Evolutionary conservation across 2,797 vertebrate species (phyloP), one percentile per base, ranked within the genome.

Genomic region (Protosalanx chinensis): DNA sequence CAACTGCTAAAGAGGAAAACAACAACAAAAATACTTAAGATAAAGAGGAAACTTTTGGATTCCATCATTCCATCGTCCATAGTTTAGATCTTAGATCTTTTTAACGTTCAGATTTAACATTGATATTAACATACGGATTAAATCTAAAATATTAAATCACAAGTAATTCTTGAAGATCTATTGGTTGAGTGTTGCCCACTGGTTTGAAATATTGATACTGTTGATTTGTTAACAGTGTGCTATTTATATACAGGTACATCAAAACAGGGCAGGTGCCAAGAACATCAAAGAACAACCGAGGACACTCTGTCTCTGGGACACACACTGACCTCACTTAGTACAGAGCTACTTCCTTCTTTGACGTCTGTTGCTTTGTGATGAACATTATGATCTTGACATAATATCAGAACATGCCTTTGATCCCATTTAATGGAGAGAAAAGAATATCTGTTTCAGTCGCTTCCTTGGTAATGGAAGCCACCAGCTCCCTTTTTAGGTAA

Each of bases 401-500:
- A 35, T 53, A 60, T 27, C 46, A 46, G 77, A 75, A 74, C 67
- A 80, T 81, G 71, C 81, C 81, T 88, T 88, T 88, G 76, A 86
- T 86, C 80, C 8, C 12, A 32, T 20, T 56, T 56, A 56, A 74
- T 59, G 60, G 72, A 74, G 1, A 20, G 12, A 65, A 72, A 27
- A 27, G 23, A 27, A 77, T 65, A 33, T 73, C 66, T 59, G 75
- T 53, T 76, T 69, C 83, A 85, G 88, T 82, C 74, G 85, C 87
- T 81, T 85, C 86, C 88, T 64, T 86, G 85, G 84, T 72, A 64
- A 87, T 87, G 80, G 83, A 82, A 79, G 78, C 76, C 59, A 62
- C 79, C 72, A 72, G 35, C 79, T 79, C 65, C 56, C 65, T 29
- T 65, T 67, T 18, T 8, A 6, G 64, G 49, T 78, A 87, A 79